Evolutionary conservation across 1,140 invertebrate genomes (phyloP), one percentile per base, ranked within the genome.

Genomic region (Trichonephila clavipes): DNA sequence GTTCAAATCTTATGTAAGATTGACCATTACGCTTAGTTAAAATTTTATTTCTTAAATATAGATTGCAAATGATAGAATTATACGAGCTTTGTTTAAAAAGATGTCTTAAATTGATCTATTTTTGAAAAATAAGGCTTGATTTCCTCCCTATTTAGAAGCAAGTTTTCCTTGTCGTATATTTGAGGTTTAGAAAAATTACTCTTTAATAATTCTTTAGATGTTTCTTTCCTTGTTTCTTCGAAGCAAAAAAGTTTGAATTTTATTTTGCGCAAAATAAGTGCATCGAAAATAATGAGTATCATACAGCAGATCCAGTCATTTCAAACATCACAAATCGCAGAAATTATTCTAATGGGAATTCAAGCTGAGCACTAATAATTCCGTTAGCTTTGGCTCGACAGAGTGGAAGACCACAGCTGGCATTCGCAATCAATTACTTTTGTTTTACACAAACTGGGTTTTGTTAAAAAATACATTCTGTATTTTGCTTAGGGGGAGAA

Each of bases 371-470:
- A 92, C 64, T 92, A 86, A 91, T 91, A 83, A 83, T 64, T 91
- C 34, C 59, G 58, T 83, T 51, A 58, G 77, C 51, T 77, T 10
- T 28, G 69, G 18, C 12, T 61, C 66, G 51, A 28, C 21, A 83
- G 72, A 83, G 51, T 59, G 77, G 61, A 86, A 87, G 91, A 51
- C 62, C 91, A 92, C 91, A 92, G 91, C 91, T 92, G 91, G 91
- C 59, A 91, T 91, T 91, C 58, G 90, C 64, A 86, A 92, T 86
- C 85, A 92, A 92, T 86, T 87, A 72, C 82, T 87, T 92, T 87
- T 92, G 81, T 87, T 77, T 92, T 87, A 92, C 61, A 88, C 72
- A 40, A 77, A 28, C 24, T 58, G 44, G 18, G 82, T 59, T 51
- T 83, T 83, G 82, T 51, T 58, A 83, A 83, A 83, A 83, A 83